These are phyloP conservation scores for Allolobophora icterica DNA, from an alignment of 2,888 invertebrate genomes.

Conservation along the genomic window DNA sequence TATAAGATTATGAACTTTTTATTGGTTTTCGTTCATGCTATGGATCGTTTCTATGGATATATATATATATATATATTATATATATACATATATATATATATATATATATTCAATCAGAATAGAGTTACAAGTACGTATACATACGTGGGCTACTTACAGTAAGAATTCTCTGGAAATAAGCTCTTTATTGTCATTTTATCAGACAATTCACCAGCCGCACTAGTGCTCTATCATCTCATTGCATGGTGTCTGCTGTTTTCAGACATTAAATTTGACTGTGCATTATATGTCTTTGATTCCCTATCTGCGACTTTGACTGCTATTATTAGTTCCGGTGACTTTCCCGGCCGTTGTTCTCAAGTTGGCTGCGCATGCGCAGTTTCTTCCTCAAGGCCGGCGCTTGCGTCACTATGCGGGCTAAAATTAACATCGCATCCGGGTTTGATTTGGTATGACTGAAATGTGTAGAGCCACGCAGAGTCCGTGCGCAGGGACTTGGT, in stretches of 20 bases:
- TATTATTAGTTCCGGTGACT: neutral
- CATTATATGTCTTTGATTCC: no score
- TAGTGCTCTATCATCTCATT: no score
- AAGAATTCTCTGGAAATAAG: no score
- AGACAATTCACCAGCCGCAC: no score
- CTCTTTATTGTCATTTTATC: no score
- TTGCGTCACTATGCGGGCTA: neutral
- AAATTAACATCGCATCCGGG: neutral
- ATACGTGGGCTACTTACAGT: no score
- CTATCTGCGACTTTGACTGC: neutral
- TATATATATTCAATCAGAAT: no score
- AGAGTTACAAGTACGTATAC: no score
- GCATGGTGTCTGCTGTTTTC: no score
- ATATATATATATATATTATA: neutral
- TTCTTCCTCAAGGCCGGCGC: neutral
- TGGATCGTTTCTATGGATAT: neutral
- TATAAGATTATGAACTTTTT: neutral
- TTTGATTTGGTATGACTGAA: neutral
- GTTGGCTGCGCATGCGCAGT: neutral
- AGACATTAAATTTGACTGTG: no score
- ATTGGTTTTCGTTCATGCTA: neutral
- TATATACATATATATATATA: no score
- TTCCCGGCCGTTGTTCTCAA: neutral
- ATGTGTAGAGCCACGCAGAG: neutral
- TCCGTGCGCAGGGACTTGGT: neutral